phyloP scores from a whole-genome alignment of 1,140 invertebrate species.

The Drosophila mojavensis region DNA sequence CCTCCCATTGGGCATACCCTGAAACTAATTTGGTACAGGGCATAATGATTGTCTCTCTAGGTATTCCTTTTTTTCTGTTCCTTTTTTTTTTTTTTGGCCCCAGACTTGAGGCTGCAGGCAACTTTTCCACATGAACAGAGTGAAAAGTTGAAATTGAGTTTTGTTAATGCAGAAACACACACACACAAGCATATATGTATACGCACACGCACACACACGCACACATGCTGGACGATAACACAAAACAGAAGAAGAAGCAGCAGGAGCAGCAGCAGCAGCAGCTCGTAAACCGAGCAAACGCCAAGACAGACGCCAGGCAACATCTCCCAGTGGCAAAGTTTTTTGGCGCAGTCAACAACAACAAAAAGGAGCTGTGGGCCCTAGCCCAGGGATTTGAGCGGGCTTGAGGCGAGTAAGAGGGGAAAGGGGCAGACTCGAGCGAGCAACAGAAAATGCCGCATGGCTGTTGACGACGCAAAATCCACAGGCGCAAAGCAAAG shows the following conservation, averaged over 20 bases:
- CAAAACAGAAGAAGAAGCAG: constrained; percentile 11
- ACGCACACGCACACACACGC: constrained; percentile 19
- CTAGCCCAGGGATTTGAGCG: neutral
- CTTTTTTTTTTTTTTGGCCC: constrained; percentile 9
- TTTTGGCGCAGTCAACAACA: constrained; percentile 51
- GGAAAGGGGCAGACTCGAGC: neutral
- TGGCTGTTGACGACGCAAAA: constrained; percentile 52
- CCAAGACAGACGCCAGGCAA: constrained; percentile 28
- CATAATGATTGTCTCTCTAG: constrained; percentile 41
- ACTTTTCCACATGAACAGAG: constrained; percentile 67
- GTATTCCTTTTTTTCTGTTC: neutral
- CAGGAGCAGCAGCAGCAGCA: neutral
- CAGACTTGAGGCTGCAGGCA: constrained; percentile 42
- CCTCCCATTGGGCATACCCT: constrained; percentile 16
- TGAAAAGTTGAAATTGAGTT: constrained; percentile 70
- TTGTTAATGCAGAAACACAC: constrained; percentile 58
- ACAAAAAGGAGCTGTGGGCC: neutral
- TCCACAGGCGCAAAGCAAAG: constrained; percentile 48
- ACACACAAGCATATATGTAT: constrained; percentile 11
- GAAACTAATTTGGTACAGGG: constrained; percentile 29
- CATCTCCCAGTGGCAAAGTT: constrained; percentile 52
- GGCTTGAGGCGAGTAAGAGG: neutral
- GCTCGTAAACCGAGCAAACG: constrained; percentile 31
- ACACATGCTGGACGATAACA: constrained; percentile 38
- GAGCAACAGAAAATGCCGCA: constrained; percentile 25